Percentiles rank a stretch among this genome's conserved stretches.
Evolutionary conservation across 2,797 vertebrate species (phyloP).

Genomic region (Dryobates pubescens): DNA sequence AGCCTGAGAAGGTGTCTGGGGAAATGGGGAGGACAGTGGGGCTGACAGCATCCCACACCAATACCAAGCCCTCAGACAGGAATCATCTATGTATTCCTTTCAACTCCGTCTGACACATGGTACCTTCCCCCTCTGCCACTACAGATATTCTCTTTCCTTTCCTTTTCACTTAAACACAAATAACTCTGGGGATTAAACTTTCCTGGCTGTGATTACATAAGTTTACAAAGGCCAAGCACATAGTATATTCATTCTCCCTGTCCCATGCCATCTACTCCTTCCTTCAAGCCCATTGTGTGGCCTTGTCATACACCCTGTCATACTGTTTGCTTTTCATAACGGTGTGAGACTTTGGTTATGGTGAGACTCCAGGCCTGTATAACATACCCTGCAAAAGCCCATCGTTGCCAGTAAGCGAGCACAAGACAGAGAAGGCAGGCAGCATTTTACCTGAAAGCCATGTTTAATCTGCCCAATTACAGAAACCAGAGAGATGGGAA

Average conservation of each 20-base stretch:
- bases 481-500: not conserved
- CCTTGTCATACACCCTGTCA: not conserved
- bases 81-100: not conserved
- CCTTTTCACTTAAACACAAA: not conserved
- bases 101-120: fast-evolving
- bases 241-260: not conserved
- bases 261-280: not conserved
- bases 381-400: not conserved
- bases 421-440: not conserved
- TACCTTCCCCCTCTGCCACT: not conserved
- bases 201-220: not conserved
- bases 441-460: not conserved
- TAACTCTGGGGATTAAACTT: not conserved
- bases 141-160: not conserved
- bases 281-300: not conserved
- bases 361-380: not conserved
- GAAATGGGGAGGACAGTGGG: not conserved
- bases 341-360: not conserved
- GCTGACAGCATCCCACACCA: not conserved
- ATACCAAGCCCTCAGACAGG: not conserved
- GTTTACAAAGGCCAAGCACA: not conserved
- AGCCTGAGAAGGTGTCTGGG: not conserved
- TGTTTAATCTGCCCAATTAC: not conserved
- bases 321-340: not conserved
- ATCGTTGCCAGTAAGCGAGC: not conserved